Conservation (phyloP, 2,797 vertebrate species). For the Pempheris klunzingeri region DNA sequence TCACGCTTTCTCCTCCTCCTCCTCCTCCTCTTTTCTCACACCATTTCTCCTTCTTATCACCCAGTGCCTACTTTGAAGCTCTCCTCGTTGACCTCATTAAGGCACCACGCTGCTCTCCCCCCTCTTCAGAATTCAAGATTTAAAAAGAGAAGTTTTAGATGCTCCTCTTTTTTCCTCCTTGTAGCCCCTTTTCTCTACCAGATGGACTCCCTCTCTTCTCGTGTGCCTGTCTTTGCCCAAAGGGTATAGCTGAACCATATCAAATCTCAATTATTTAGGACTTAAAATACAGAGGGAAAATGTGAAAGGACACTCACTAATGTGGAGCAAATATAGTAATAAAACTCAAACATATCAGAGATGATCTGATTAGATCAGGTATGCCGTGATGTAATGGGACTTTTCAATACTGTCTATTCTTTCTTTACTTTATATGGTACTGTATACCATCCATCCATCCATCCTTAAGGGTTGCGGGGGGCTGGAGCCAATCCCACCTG, state of each 20-base stretch:
- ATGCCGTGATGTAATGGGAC: neutral
- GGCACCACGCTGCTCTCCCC: conserved; percentile 20
- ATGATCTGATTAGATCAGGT: neutral
- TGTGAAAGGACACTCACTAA: conserved; percentile 2
- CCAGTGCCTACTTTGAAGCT: conserved; percentile 48
- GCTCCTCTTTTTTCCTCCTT: neutral
- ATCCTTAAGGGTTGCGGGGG: too few relatives aligned
- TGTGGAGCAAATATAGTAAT: conserved; percentile 20
- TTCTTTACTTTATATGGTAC: too few relatives aligned
- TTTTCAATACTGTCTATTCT: neutral
- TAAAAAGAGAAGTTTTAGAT: conserved; percentile 26
- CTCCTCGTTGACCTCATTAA: conserved; percentile 68
- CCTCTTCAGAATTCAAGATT: conserved; percentile 41
- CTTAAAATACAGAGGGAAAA: conserved; percentile 8
- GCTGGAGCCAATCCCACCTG: too few relatives aligned
- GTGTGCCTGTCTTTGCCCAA: conserved; percentile 12
- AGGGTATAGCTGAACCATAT: conserved; percentile 6
- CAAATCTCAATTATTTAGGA: conserved; percentile 29
- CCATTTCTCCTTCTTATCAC: conserved; percentile 62
- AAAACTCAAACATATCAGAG: neutral
- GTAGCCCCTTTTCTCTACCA: conserved; percentile 10
- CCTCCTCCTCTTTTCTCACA: conserved; percentile 35
- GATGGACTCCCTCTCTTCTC: conserved; percentile 12
- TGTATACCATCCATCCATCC: too few relatives aligned
- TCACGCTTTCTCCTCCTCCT: conserved; percentile 19